These are phyloP conservation scores for Clavelina lepadiformis DNA, from an alignment of 23 tunicate species.

Conservation along the genomic window DNA sequence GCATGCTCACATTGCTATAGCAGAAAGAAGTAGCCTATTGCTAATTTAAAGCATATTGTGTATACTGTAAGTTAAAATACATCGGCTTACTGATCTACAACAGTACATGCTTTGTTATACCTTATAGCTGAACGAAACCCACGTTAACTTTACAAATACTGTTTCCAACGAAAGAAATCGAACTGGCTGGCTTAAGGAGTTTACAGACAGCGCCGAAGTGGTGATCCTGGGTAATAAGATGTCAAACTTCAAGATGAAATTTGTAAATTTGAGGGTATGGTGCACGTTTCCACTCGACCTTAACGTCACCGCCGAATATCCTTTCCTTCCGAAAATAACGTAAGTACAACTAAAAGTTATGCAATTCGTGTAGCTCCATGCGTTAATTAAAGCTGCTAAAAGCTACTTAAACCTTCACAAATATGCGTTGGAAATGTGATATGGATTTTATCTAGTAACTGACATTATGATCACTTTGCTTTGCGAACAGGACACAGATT, in stretches of 20 bases:
- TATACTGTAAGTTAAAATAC: no score
- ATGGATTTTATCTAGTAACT: no score
- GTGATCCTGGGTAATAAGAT: slow-evolving; percentile 42
- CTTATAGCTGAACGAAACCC: slow-evolving; percentile 77
- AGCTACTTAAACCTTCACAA: no score
- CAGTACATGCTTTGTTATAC: no score
- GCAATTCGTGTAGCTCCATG: no score
- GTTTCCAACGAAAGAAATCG: slow-evolving; percentile 40
- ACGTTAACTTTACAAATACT: slow-evolving; percentile 78
- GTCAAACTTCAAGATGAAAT: slow-evolving; percentile 2
- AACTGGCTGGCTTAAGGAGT: slow-evolving; percentile 20
- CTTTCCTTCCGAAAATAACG: slow-evolving; percentile 72
- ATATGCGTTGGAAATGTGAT: no score
- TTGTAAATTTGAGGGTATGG: slow-evolving; percentile 50
- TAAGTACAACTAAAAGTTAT: slow-evolving; percentile 37
- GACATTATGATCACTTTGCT: no score
- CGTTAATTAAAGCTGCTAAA: no score
- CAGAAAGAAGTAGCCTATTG: no score
- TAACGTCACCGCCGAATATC: slow-evolving; percentile 49
- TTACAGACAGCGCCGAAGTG: slow-evolving; percentile 25
- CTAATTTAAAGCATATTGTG: no score
- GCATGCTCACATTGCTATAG: no score
- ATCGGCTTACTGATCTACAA: no score
- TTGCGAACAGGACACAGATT: slow-evolving; percentile 45
- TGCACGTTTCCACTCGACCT: slow-evolving; percentile 65